phyloP scores from a whole-genome alignment of 2,797 vertebrate species.

The Rhabdophis nuchalis region DNA sequence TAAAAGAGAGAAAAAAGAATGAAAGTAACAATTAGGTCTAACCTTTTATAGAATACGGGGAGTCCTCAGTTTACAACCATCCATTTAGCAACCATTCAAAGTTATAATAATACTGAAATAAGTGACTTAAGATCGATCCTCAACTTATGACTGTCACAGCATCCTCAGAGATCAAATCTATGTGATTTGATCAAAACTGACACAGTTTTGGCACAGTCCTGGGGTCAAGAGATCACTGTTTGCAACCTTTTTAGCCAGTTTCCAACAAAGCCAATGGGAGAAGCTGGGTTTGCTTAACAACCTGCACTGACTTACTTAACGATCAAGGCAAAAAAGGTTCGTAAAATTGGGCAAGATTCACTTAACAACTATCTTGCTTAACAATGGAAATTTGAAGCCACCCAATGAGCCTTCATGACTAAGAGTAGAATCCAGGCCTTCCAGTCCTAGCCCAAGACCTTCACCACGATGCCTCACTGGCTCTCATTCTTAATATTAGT shows the following conservation, averaged over 20 bases:
- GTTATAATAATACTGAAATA: background rate
- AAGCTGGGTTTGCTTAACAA: background rate
- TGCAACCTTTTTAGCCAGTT: background rate
- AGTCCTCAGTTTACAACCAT: background rate
- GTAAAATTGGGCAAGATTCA: background rate
- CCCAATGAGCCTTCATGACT: background rate
- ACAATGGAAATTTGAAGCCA: background rate
- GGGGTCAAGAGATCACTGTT: background rate
- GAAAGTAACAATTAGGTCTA: background rate
- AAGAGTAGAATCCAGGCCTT: background rate
- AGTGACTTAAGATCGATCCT: background rate
- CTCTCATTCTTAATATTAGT: background rate
- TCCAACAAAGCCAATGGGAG: background rate
- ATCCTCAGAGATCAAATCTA: too few relatives aligned
- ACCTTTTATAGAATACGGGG: background rate
- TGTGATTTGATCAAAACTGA: too few relatives aligned
- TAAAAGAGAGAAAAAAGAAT: constrained; percentile 61
- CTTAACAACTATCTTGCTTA: background rate
- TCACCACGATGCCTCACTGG: background rate
- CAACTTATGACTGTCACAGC: background rate
- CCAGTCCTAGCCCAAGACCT: background rate
- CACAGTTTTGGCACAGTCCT: too few relatives aligned
- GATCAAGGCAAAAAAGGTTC: background rate
- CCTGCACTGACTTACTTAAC: background rate
- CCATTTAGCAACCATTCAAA: background rate